phyloP scores from a whole-genome alignment of 2,888 invertebrate species.

The Eupithecia vulgata region DNA sequence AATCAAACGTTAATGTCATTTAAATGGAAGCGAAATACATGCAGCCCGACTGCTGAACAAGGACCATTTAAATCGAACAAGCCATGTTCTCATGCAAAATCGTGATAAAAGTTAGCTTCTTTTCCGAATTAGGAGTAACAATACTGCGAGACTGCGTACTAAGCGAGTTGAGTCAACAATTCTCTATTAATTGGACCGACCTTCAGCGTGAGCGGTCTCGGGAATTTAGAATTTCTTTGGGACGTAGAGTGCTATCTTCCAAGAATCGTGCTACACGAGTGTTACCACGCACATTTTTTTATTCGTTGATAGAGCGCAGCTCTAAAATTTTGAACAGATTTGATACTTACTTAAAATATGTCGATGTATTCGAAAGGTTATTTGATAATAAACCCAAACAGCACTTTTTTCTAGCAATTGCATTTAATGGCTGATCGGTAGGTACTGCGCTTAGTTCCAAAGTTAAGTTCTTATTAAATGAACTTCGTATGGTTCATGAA shows the following conservation, averaged over 20 bases:
- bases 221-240: constrained; percentile 60
- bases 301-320: constrained; percentile 50
- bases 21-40: constrained; percentile 47
- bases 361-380: not conserved
- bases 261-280: constrained; percentile 70
- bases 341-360: constrained; percentile 52
- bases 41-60: constrained; percentile 31
- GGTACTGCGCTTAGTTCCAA: not conserved
- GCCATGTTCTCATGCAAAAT: constrained; percentile 51
- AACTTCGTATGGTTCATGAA: not conserved
- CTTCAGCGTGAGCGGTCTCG: constrained; percentile 65
- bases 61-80: constrained; percentile 44
- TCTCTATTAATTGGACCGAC: constrained; percentile 65
- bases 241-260: constrained; percentile 70
- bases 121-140: constrained; percentile 46
- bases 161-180: constrained; percentile 35
- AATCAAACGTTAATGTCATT: constrained; percentile 53
- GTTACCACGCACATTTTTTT: constrained; percentile 70
- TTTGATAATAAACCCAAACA: too few species aligned
- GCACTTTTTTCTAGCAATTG: not conserved
- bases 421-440: not conserved
- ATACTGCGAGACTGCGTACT: constrained; percentile 30
- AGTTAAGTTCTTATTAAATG: not conserved
- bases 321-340: constrained; percentile 38
- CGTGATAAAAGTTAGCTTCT: constrained; percentile 49